phyloP scores from a whole-genome alignment of 1,140 invertebrate species.

The Pissodes strobi region DNA sequence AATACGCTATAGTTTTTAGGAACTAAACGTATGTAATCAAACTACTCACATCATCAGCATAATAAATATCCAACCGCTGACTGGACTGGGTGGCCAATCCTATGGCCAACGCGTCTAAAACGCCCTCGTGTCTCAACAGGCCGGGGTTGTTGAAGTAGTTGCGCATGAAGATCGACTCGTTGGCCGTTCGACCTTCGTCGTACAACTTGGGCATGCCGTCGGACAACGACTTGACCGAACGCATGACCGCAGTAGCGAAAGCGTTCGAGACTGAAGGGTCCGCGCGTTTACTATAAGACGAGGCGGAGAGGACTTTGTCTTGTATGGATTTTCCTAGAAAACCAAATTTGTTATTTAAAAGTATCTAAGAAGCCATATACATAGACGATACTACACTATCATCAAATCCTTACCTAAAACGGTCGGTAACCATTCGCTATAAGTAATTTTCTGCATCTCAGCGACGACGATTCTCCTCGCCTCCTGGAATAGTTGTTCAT shows the following conservation, averaged over 20 bases:
- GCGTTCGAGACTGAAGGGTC: slow-evolving; percentile 72
- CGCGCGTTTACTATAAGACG: neutral
- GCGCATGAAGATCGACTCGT: slow-evolving; percentile 58
- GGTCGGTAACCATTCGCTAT: slow-evolving; percentile 82
- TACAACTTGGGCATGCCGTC: slow-evolving; percentile 37
- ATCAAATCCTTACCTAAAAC: slow-evolving; percentile 66
- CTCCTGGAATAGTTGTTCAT: slow-evolving; percentile 80
- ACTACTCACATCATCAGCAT: slow-evolving; percentile 69
- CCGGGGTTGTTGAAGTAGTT: slow-evolving; percentile 66
- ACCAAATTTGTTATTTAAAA: neutral
- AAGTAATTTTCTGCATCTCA: slow-evolving; percentile 87
- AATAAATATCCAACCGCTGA: slow-evolving; percentile 69
- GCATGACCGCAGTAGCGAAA: slow-evolving; percentile 71
- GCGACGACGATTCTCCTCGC: slow-evolving; percentile 82
- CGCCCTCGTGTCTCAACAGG: slow-evolving; percentile 58
- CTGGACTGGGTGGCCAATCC: slow-evolving; percentile 71
- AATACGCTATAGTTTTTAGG: too few relatives aligned
- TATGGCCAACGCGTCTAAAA: slow-evolving; percentile 66
- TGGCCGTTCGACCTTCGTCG: slow-evolving; percentile 43
- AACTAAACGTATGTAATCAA: slow-evolving; percentile 21
- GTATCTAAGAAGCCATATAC: neutral
- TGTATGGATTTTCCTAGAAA: neutral
- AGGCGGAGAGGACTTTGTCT: neutral
- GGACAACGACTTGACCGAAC: slow-evolving; percentile 69
- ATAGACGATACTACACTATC: neutral